Conservation (phyloP, 2,888 invertebrate species). For the Acronicta aceris region DNA sequence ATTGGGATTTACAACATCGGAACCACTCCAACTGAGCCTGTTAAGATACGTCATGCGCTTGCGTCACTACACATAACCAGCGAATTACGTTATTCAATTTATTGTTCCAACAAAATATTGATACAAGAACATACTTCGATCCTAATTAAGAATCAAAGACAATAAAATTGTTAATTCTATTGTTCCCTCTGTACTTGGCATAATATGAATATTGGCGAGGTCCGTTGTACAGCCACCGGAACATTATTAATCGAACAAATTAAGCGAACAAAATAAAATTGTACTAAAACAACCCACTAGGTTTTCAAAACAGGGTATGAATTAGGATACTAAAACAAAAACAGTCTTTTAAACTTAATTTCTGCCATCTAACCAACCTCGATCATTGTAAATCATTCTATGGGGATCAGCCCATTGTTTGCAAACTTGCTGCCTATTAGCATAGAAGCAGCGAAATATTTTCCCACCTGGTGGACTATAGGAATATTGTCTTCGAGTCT, state of each 20-base stretch:
- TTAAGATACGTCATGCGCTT: constrained; percentile 44
- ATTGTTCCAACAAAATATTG: constrained; percentile 57
- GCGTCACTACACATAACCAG: constrained; percentile 51
- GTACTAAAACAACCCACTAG: neutral
- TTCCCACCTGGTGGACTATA: constrained; percentile 76
- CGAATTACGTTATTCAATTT: constrained; percentile 54
- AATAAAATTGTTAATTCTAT: constrained; percentile 64
- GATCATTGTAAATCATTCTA: constrained; percentile 59
- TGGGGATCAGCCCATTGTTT: constrained; percentile 62
- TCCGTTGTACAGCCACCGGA: constrained; percentile 2
- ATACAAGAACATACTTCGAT: constrained; percentile 46
- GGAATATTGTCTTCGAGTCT: constrained; percentile 60
- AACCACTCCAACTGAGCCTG: constrained; percentile 24
- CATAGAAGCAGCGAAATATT: constrained; percentile 77
- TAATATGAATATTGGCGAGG: constrained; percentile 26
- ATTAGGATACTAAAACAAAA: neutral
- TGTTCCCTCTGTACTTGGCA: constrained; percentile 47
- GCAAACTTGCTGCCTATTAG: constrained; percentile 79
- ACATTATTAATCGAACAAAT: neutral
- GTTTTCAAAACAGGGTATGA: neutral
- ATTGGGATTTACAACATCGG: constrained; percentile 19
- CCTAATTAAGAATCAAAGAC: constrained; percentile 59
- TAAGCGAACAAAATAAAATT: neutral
- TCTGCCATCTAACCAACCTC: constrained; percentile 52
- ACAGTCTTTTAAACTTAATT: neutral